phyloP scores from a whole-genome alignment of 1,140 invertebrate species.

The Sminthurides bifidus region DNA sequence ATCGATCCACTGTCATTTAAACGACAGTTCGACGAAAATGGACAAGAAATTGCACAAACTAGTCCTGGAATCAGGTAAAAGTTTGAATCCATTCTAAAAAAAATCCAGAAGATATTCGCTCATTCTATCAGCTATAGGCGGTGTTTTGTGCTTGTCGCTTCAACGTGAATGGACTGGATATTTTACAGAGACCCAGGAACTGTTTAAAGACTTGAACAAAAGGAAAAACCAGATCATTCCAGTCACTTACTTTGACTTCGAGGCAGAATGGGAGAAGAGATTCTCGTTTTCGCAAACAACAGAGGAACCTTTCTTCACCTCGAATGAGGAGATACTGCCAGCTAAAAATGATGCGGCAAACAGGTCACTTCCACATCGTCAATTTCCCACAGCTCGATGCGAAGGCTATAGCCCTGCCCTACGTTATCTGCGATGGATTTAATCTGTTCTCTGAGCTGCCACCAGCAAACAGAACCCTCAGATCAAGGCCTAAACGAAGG shows the following conservation, averaged over 20 bases:
- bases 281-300: background rate
- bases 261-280: constrained; percentile 1
- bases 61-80: too few species aligned
- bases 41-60: too few species aligned
- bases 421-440: background rate
- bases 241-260: background rate
- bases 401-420: background rate
- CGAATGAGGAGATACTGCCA: background rate
- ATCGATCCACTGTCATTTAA: too few species aligned
- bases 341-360: background rate
- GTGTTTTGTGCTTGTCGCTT: too few species aligned
- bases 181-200: too few species aligned
- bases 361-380: background rate
- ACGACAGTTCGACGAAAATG: too few species aligned
- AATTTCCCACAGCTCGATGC: background rate
- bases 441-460: background rate
- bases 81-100: too few species aligned
- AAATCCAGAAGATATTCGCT: background rate
- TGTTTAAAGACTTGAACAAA: too few species aligned
- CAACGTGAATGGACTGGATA: too few species aligned
- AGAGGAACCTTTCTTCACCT: background rate
- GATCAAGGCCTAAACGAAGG: background rate
- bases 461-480: background rate
- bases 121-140: too few species aligned
- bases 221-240: background rate